A percentile compares a stretch with the other conserved stretches of the same genome.
Evolutionary conservation across 2,888 invertebrate genomes (phyloP).

Genomic region (Cylindroiulus punctatus): DNA sequence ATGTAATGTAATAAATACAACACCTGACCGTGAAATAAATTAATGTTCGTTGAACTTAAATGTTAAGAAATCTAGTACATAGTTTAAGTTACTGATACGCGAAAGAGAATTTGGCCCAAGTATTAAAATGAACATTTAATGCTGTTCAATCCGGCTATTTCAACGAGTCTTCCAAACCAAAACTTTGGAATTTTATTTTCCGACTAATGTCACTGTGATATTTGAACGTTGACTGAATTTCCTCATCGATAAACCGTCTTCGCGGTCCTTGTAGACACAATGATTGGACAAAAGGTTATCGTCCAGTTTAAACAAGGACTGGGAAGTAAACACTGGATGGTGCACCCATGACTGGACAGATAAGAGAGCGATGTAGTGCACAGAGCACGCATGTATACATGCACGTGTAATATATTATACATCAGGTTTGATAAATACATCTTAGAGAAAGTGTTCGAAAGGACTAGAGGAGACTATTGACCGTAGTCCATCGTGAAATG

Average conservation of each 20-base stretch:
- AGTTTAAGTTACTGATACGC: neutral
- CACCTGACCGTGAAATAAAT: too few species aligned
- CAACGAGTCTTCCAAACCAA: neutral
- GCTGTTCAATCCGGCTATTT: neutral
- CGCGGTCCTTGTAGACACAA: neutral
- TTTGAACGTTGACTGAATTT: slow-evolving; percentile 14
- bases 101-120: neutral
- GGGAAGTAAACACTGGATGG: slow-evolving; percentile 16
- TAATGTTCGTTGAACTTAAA: too few species aligned
- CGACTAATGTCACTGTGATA: neutral
- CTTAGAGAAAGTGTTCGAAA: neutral
- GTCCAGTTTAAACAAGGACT: slow-evolving; percentile 30
- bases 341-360: slow-evolving; percentile 23
- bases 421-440: neutral
- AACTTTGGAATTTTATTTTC: neutral
- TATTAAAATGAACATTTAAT: neutral
- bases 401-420: slow-evolving; percentile 17
- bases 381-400: neutral
- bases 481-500: slow-evolving; percentile 23
- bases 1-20: too few species aligned
- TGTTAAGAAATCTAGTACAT: too few species aligned
- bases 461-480: neutral
- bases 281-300: slow-evolving; percentile 42
- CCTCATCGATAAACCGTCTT: neutral
- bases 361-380: slow-evolving; percentile 5